Conservation (phyloP, 1,140 invertebrate genomes). For the Zaprionus camerounensis region DNA sequence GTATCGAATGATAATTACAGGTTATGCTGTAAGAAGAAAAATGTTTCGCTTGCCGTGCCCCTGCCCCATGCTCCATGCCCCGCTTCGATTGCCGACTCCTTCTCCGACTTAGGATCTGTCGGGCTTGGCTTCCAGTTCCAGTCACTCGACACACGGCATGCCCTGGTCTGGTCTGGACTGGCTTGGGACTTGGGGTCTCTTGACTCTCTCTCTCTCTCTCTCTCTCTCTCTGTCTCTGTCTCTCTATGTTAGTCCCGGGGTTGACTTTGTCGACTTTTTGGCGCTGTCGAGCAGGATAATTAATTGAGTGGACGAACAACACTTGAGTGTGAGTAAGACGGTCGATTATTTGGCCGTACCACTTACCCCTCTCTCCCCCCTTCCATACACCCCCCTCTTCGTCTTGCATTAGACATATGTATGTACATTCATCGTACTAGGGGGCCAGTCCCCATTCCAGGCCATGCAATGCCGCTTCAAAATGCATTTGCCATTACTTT, state of each 20-base stretch:
- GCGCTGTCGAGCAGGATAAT: constrained; percentile 50
- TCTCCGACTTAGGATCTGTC: neutral
- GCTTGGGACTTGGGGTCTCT: neutral
- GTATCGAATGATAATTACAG: constrained; percentile 79
- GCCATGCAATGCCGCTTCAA: neutral
- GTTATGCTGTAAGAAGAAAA: constrained; percentile 71
- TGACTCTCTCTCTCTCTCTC: neutral
- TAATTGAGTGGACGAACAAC: constrained; percentile 60
- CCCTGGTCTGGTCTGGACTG: neutral
- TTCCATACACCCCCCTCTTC: neutral
- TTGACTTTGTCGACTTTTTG: constrained; percentile 55
- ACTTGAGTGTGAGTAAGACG: constrained; percentile 10
- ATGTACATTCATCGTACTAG: neutral
- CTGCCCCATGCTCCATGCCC: constrained; percentile 8
- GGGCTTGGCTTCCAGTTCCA: neutral
- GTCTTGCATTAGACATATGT: neutral
- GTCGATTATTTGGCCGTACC: neutral
- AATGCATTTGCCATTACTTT: constrained; percentile 6
- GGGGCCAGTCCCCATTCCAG: neutral
- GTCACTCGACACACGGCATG: neutral
- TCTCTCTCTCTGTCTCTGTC: neutral
- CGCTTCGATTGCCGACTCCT: neutral
- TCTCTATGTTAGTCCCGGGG: constrained; percentile 11
- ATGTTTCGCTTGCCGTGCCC: constrained; percentile 45
- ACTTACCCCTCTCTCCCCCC: neutral